Base-by-base conservation (phyloP, 2,888 invertebrate genomes). In the Scaptomyza caliginosa region DNA sequence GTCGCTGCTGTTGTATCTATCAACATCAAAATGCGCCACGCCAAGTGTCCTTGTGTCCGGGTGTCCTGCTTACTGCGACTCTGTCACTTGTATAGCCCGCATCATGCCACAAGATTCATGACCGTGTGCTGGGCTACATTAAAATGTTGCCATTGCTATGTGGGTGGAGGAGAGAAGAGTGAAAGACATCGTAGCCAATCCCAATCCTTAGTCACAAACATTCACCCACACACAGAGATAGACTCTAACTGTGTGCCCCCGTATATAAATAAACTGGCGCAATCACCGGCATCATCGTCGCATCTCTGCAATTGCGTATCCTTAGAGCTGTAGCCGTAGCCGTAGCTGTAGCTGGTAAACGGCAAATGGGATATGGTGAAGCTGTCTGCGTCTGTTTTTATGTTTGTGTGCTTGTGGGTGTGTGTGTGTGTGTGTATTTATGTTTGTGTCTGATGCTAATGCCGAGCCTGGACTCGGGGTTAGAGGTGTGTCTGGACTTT, bases 221-320 rank as follows among this genome's bases (percentile, higher is more conserved):
- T 38, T n/a, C 6, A 51, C 32, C 21, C 54, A 32, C 3, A 7
- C 13, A 40, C n/a, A 45, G 32, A 30, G 17, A 43, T 24, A 51
- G 2, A 7, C 34, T 38, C 28, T 46, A 2, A 28, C 36, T 43
- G 28, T 48, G 45, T 67, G 55, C 59, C 40, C 42, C 64, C 67
- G 71, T 60, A 66, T 77, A 85, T 79, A 82, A 82, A 82, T 82
- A 85, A 81, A 81, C 80, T 85, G 80, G 80, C 82, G 75, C 80
- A 85, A 82, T 82, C 82, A 80, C 83, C 77, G 59, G 86, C 75
- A 74, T 79, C 83, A 75, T 70, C 77, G 80, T 77, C 86, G 81
- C 86, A 83, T 83, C 86, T 86, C 86, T 83, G 86, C 86, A 86
- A 86, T 83, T 83, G 83, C 86, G 86, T 80, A 77, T 76, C 74